These are phyloP conservation scores for Epinotia brunnichana DNA, from an alignment of 2,888 invertebrate genomes.

Conservation along the genomic window DNA sequence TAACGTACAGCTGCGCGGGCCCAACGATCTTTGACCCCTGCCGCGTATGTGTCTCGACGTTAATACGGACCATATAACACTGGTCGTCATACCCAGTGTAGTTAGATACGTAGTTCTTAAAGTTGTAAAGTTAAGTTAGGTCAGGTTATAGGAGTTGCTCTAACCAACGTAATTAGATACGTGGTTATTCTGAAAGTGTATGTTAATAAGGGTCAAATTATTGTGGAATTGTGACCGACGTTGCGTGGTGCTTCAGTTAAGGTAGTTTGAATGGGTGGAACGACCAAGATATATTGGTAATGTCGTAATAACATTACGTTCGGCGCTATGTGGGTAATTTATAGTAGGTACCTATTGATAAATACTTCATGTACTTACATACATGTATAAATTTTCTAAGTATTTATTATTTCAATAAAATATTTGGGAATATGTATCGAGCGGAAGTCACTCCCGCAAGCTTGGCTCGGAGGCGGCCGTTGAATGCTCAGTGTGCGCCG, in stretches of 20 bases:
- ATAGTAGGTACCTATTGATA: too few species aligned
- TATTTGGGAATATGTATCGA: too few species aligned
- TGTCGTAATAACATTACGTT: not conserved
- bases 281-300: not conserved
- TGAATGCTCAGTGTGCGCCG: too few species aligned
- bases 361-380: too few species aligned
- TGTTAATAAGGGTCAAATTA: conserved; percentile 11
- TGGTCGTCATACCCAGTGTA: conserved; percentile 13
- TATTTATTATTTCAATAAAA: too few species aligned
- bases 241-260: not conserved
- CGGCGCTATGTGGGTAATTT: not conserved
- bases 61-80: conserved; percentile 9
- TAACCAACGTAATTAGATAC: conserved; percentile 20
- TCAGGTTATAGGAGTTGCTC: conserved; percentile 16
- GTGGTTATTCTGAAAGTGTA: conserved; percentile 6
- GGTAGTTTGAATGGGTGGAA: not conserved
- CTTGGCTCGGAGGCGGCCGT: too few species aligned
- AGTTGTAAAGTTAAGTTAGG: not conserved
- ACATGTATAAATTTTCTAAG: too few species aligned
- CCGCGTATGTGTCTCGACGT: conserved; percentile 45
- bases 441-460: too few species aligned
- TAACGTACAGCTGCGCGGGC: conserved; percentile 37
- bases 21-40: conserved; percentile 33
- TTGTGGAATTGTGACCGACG: not conserved
- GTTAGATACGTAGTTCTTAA: conserved; percentile 9